Base-by-base conservation (phyloP, 2,888 invertebrate genomes). In the Coelinius sp. region DNA sequence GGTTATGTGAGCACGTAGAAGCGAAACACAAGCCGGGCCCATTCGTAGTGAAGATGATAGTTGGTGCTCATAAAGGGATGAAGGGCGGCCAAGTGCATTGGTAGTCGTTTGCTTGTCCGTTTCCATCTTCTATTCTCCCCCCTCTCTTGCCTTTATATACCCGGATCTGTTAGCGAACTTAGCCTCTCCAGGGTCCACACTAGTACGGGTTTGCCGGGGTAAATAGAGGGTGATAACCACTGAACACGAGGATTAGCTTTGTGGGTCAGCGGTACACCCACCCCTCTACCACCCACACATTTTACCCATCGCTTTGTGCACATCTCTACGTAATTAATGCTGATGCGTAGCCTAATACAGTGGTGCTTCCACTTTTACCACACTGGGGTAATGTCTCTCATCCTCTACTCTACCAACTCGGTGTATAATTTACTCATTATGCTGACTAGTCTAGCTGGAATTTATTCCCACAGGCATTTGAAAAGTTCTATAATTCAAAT, bases 291-390 rank as follows among this genome's bases (percentile, higher is more conserved):
- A 44, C 7, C 44, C 46, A 20, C 65, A 31, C 17, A 8, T 66
- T 70, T 59, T 35, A 62, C 46, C 17, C 59, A 12, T 38, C 65
- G 35, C 25, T 44, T 14, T 22, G 41, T 64, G 22, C 52, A 56
- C 71, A 68, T 67, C 64, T 31, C 59, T 67, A 31, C 38, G 67
- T 78, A 77, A 79, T 79, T 78, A 79, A 76, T 73, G 73, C 53
- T 71, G 76, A 76, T 74, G 77, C 78, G 75, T 78, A 67, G 35
- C 65, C 75, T 76, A 79, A 78, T 75, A 62, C 22, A 44, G 53
- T 56, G 25, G 25, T 46, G 27, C 6, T 25, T 8, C n/a, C n/a
- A 44, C 62, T 71, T 71, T 27, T 41, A 14, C n/a, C 27, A 38
- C 8, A 7, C 25, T 24, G 17, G 49, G 52, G 14, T 20, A 49